Evolutionary conservation across 1,140 invertebrate species (phyloP), one percentile per base, ranked within the genome.

Genomic region (Drosophila seguyi): DNA sequence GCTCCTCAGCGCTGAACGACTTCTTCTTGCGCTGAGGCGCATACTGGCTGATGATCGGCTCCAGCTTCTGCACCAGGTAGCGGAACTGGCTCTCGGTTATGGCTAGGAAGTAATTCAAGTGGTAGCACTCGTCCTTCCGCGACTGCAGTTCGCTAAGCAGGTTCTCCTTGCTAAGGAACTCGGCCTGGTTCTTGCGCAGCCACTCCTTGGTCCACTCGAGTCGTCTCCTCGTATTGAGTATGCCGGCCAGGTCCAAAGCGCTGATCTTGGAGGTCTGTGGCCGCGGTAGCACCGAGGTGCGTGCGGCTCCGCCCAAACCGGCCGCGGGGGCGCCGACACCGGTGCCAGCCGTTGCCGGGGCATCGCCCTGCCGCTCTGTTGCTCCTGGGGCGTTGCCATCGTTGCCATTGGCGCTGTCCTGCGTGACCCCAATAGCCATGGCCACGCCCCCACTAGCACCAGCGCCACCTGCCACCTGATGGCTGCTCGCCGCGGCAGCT

Each of bases 151-250:
- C 91, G 38, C 83, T 91, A 0, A 87, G 78, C 48, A 92, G 56
- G 48, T 92, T 92, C 66, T 92, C 91, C 61, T 90, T 92, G 74
- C 82, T 90, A 1, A 91, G 69, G 38, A 92, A 91, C 34, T 92
- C 87, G 22, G 82, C 74, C 62, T 92, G 91, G 56, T 92, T 92
- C 39, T 92, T 92, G 63, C 83, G 87, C 66, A 92, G 76, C 91
- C 91, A 92, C 47, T 92, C 91, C 68, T 90, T 92, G 42, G 91
- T 92, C 91, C 91, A 92, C 63, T 92, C 91, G 11, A 92, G 68
- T 6, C 91, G 71, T 20, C 91, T 69, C 18, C 85, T 72, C 10
- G 88, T 90, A 48, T 92, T 91, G 52, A 92, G 73, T 66, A 92
- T 92, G 27, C 91, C 91, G 34, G 91, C 91, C 31, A 92, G 55